Evolutionary conservation across 2,797 vertebrate genomes (phyloP).

Genomic region (Fistularia tabacaria): DNA sequence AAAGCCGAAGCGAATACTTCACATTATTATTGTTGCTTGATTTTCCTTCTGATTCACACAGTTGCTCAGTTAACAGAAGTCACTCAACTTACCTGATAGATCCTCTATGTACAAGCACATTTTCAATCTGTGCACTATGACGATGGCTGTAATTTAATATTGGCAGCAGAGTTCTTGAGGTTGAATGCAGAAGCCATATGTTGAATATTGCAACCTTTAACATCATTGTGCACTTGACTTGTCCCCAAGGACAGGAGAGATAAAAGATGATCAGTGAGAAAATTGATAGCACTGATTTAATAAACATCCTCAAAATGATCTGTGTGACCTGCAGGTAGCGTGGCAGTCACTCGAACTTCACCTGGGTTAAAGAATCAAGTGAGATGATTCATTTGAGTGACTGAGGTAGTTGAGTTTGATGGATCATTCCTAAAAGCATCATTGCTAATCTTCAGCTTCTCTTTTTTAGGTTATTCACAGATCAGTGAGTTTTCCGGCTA

Average conservation of each 20-base stretch:
- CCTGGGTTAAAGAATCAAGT: constrained; percentile 88
- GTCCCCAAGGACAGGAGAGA: constrained; percentile 76
- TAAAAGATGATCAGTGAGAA: constrained; percentile 80
- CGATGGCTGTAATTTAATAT: constrained; percentile 61
- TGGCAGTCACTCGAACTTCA: constrained; percentile 82
- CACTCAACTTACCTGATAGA: constrained; percentile 48
- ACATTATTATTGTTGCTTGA: constrained; percentile 71
- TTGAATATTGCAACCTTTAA: constrained; percentile 75
- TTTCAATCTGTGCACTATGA: constrained; percentile 52
- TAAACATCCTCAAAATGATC: constrained; percentile 78
- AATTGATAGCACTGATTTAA: constrained; percentile 82
- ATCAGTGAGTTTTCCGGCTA: constrained; percentile 99
- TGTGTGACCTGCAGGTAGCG: constrained; percentile 74
- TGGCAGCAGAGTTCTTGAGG: constrained; percentile 53
- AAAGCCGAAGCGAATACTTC: constrained; percentile 69
- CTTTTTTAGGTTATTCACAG: constrained; percentile 99
- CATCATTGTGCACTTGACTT: constrained; percentile 74
- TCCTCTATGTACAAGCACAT: constrained; percentile 32
- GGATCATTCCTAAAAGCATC: constrained; percentile 99
- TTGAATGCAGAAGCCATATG: constrained; percentile 66
- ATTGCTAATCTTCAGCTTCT: constrained; percentile 99
- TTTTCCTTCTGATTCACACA: constrained; percentile 38
- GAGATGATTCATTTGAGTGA: constrained; percentile 99
- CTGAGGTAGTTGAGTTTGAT: constrained; percentile 99
- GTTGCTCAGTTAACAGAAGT: constrained; percentile 47